These are phyloP conservation scores for Oreocharis arfaki DNA, from an alignment of 2,113 vertebrate genomes.

Conservation along the genomic window DNA sequence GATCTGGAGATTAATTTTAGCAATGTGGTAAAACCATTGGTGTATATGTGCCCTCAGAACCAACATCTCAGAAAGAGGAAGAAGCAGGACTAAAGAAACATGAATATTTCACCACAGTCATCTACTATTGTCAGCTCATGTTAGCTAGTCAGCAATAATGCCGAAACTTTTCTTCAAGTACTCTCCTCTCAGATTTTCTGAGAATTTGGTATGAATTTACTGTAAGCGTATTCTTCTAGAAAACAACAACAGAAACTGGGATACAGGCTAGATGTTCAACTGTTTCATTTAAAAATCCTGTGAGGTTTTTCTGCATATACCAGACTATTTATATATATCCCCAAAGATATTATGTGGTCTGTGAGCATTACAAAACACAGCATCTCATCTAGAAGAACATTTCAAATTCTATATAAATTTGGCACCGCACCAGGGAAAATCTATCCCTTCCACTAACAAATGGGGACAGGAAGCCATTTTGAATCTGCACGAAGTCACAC, in stretches of 20 bases:
- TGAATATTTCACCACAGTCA: neutral
- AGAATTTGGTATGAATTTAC: neutral
- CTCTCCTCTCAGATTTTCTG: neutral
- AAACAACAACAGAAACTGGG: neutral
- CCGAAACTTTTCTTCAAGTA: neutral
- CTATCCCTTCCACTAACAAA: neutral
- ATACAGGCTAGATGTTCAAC: neutral
- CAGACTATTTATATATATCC: neutral
- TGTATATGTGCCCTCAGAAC: neutral
- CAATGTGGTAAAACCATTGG: neutral
- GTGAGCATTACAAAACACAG: neutral
- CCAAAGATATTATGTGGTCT: neutral
- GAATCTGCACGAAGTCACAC: neutral
- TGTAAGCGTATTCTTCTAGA: neutral
- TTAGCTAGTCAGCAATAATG: neutral
- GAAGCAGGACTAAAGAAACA: neutral
- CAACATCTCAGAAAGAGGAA: neutral
- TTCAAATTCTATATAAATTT: neutral
- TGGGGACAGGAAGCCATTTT: neutral
- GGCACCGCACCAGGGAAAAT: neutral
- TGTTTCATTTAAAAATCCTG: neutral
- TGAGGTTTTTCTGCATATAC: neutral
- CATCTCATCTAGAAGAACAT: neutral
- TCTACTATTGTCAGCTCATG: neutral
- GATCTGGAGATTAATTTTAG: neutral